Evolutionary conservation across 2,113 vertebrate species (phyloP), one percentile per base, ranked within the genome.

Genomic region (Apeltes quadracus): DNA sequence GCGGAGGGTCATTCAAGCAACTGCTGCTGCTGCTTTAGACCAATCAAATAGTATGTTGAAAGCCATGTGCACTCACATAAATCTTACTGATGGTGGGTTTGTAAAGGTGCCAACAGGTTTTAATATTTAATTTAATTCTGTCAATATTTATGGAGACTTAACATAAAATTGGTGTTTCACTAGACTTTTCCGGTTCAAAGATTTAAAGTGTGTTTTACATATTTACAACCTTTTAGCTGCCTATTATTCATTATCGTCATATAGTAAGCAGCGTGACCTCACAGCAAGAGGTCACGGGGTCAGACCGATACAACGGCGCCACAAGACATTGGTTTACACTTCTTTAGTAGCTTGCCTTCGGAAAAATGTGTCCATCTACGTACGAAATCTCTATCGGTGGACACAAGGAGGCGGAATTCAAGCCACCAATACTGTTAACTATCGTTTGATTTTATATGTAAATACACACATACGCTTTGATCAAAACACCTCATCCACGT

Each of bases 31-130:
- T 8, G n/a, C 48, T 59, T 69, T 38, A 58, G 18, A 64, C 43
- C 9, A 32, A 59, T 50, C 32, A 20, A 72, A 72, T 56, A 72
- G 70, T 27, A 55, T 81, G 78, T 59, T 62, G 18, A 75, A 41
- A 44, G 66, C 53, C 65, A 34, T 4, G 2, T 25, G 20, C 23
- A 56, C 16, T 25, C 18, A 51, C 2, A 75, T 13, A 18, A 27
- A 51, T 68, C 14, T 50, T 13, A 22, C 12, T 9, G 48, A 57
- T 48, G 29, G 23, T 41, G n/a, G 2, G 5, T 56, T 58, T 62
- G 12, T 67, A 56, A 70, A 29, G n/a, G 8, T 18, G 36, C 22
- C 46, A 29, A 3, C 6, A 20, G 27, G 20, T n/a, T 34, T 70
- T 23, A 70, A 55, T 63, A 50, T 20, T 46, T 29, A 0, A 61